Percentiles rank a stretch among this genome's conserved stretches.
Evolutionary conservation across 2,888 invertebrate genomes (phyloP).

Genomic region (Tiliacea aurago): DNA sequence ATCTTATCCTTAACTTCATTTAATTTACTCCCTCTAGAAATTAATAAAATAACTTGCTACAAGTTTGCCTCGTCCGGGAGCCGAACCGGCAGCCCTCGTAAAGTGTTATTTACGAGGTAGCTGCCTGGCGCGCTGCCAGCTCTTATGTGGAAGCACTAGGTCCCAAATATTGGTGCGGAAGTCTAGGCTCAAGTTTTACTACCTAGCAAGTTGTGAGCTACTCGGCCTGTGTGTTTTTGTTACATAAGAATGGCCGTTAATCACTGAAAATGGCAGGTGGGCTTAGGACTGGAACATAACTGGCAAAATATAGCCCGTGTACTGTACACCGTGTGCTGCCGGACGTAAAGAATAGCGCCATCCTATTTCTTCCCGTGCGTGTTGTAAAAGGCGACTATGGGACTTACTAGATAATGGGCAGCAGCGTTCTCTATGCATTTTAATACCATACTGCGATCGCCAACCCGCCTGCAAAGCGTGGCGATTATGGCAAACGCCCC

Average conservation of each 20-base stretch:
- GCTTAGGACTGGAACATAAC: background rate
- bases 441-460: too few relatives aligned
- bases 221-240: background rate
- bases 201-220: constrained; percentile 3
- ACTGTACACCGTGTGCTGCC: too few relatives aligned
- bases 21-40: constrained; percentile 60
- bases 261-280: background rate
- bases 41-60: constrained; percentile 63
- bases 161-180: constrained; percentile 35
- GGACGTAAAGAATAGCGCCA: too few relatives aligned
- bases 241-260: constrained; percentile 7
- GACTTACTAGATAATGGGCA: too few relatives aligned
- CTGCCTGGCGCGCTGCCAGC: constrained; percentile 52
- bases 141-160: constrained; percentile 38
- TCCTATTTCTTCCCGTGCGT: too few relatives aligned
- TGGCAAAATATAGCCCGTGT: too few relatives aligned
- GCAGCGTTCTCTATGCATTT: too few relatives aligned
- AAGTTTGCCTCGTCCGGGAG: constrained; percentile 59
- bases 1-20: constrained; percentile 31
- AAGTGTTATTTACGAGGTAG: constrained; percentile 60
- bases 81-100: constrained; percentile 61
- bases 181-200: constrained; percentile 31
- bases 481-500: too few relatives aligned
- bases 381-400: too few relatives aligned
- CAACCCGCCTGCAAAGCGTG: too few relatives aligned